Evolutionary conservation across 1,140 invertebrate species (phyloP).

Genomic region (Ladona fulva): DNA sequence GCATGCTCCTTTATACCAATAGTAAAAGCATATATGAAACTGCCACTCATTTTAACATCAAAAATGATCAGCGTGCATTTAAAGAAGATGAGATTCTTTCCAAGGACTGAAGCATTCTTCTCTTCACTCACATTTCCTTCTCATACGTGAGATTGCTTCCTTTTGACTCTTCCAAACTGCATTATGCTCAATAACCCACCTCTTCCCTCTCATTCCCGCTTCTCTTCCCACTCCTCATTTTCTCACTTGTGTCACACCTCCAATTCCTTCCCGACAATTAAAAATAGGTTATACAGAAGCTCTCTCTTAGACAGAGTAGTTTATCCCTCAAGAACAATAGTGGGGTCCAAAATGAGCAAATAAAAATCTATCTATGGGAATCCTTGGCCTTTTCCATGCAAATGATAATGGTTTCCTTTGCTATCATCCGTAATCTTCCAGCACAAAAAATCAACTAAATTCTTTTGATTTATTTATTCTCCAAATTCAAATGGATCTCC

Average conservation of each 20-base stretch:
- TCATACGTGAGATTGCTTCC: not conserved
- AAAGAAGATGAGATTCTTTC: not conserved
- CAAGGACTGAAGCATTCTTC: not conserved
- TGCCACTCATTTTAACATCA: not conserved
- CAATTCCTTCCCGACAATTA: not conserved
- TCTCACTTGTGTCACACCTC: not conserved
- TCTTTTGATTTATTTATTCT: no score
- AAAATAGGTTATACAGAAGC: not conserved
- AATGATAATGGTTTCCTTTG: no score
- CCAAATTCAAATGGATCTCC: no score
- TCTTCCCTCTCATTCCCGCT: not conserved
- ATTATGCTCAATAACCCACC: not conserved
- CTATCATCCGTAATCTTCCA: no score
- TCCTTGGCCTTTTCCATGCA: no score
- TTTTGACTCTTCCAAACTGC: not conserved
- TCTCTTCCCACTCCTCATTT: not conserved
- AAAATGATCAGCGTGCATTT: not conserved
- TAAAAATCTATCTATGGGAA: no score
- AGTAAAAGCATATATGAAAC: not conserved
- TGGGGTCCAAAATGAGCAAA: no score
- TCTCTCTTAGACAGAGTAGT: not conserved
- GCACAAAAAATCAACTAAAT: no score
- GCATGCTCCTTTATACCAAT: not conserved
- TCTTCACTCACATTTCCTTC: not conserved
- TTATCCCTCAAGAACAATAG: no score